Percentiles rank a stretch among this genome's conserved stretches.
phyloP scores from a whole-genome alignment of 1,140 invertebrate genomes.

The Drosophila rhopaloa region DNA sequence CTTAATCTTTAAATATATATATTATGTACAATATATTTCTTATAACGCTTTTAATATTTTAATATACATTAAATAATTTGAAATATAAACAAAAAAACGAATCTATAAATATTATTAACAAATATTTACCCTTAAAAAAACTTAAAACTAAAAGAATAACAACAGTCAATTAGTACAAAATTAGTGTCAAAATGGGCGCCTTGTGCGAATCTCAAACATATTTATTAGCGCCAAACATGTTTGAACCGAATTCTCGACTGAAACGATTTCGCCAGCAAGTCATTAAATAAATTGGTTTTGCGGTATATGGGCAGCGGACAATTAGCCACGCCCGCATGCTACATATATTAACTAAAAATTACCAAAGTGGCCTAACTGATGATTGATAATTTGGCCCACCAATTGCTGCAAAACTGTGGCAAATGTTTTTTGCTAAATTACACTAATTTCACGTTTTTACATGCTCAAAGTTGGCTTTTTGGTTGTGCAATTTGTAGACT shows the following conservation, averaged over 20 bases:
- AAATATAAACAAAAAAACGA: too few relatives aligned
- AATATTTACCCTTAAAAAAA: too few relatives aligned
- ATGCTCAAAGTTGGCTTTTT: slow-evolving; percentile 2
- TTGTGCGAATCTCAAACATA: neutral
- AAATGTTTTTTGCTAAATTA: slow-evolving; percentile 25
- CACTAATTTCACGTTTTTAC: slow-evolving; percentile 30
- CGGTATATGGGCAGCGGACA: slow-evolving; percentile 33
- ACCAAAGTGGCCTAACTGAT: slow-evolving; percentile 11
- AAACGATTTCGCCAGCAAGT: slow-evolving; percentile 1
- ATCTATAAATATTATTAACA: too few relatives aligned
- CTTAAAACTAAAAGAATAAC: too few relatives aligned
- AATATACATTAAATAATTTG: too few relatives aligned
- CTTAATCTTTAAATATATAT: too few relatives aligned
- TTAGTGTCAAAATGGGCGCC: too few relatives aligned
- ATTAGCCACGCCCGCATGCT: slow-evolving; percentile 45
- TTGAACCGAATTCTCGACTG: neutral
- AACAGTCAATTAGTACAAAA: too few relatives aligned
- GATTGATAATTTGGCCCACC: slow-evolving; percentile 35
- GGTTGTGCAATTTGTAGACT: slow-evolving; percentile 25
- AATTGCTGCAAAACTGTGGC: slow-evolving; percentile 26
- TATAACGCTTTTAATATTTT: too few relatives aligned
- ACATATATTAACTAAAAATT: slow-evolving; percentile 43
- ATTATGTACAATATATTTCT: too few relatives aligned
- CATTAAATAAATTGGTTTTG: slow-evolving; percentile 38
- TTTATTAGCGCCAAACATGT: neutral